Base-by-base conservation (phyloP, 2,888 invertebrate species). In the Cantharis nigra region DNA sequence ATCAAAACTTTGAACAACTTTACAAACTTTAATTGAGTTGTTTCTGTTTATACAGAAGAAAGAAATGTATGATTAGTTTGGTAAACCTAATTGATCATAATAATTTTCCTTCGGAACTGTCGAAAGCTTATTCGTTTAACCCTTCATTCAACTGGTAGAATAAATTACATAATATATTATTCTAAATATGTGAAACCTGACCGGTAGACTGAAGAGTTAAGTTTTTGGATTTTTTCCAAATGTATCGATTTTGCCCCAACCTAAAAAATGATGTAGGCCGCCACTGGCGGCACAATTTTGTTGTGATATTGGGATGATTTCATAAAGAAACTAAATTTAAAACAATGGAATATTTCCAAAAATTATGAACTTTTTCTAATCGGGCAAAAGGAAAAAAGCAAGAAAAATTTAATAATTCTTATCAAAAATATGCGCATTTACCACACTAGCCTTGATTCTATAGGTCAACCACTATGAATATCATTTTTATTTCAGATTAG, bases 401-500 rank as follows among this genome's bases (percentile, higher is more conserved):
- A 67, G 9, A 20, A 67, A 67, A 67, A 18, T 30, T 7, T 70
- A 13, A 18, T 33, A 33, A 33, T 30, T 26, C 23, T 71, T 71
- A 71, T 71, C 71, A 63, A 71, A 49, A 67, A 67, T 67, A 71
- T 63, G 71, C 71, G 71, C 71, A 71, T 62, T 33, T 77, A 71
- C 71, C 67, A 62, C 74, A 74, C 16, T 70, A 75, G 77, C 77
- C 77, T 77, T 77, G 77, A 77, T 77, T 77, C 77, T 74, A 77
- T 77, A 77, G 77, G 77, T 77, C 77, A 77, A 77, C 74, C 74
- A 71, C 74, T 77, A 74, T 75, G 69, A 74, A 70, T 76, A 76
- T 77, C 74, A 69, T 74, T 77, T 74, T 77, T 77, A 75, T 70
- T 77, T 69, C 63, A 72, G 77, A 77, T 77, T 77, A 74, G 77